phyloP scores from a whole-genome alignment of 2,113 vertebrate genomes.

The Carassius auratus region DNA sequence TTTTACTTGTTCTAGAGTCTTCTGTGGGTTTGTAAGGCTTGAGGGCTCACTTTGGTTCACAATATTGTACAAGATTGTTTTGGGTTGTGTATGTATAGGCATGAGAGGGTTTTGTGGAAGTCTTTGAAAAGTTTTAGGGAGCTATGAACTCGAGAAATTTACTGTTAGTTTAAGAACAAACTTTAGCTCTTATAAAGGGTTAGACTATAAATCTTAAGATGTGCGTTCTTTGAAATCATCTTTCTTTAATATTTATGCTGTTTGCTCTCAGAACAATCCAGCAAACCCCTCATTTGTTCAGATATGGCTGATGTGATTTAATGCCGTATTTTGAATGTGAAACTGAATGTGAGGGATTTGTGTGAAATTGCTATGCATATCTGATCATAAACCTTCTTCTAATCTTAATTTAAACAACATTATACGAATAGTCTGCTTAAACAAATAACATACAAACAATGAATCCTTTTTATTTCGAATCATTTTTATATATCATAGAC shows the following conservation, averaged over 20 bases:
- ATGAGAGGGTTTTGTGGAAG: not conserved
- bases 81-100: not conserved
- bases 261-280: slow-evolving; percentile 18
- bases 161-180: slow-evolving; percentile 9
- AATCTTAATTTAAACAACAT: not conserved
- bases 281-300: not conserved
- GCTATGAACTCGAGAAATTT: not conserved
- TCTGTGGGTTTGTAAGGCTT: not conserved
- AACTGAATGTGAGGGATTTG: not conserved
- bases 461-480: not conserved
- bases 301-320: not conserved
- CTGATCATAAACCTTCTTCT: not conserved
- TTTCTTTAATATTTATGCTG: not conserved
- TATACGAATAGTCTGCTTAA: not conserved
- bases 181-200: not conserved
- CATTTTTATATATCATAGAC: not conserved
- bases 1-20: not conserved
- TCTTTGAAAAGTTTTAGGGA: not conserved
- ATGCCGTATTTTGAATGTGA: not conserved
- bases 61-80: not conserved
- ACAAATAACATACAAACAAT: not conserved
- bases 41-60: not conserved
- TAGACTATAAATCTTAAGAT: not conserved
- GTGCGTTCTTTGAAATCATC: not conserved
- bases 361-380: too few species aligned